Conservation (phyloP, 2,797 vertebrate genomes). For the Myotis findleyi region DNA sequence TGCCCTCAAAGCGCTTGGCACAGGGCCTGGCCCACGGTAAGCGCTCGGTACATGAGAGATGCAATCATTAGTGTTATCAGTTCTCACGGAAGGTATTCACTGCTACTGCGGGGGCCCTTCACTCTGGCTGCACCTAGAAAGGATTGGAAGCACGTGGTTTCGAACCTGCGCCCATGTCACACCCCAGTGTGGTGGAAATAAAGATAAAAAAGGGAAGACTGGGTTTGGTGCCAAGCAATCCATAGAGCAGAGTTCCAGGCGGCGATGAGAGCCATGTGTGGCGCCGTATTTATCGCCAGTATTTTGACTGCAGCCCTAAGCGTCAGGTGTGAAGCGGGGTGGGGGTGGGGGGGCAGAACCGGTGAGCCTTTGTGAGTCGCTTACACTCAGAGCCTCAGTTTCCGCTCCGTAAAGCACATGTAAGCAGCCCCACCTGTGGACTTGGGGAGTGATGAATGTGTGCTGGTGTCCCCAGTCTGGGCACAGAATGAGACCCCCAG, state of each 20-base stretch:
- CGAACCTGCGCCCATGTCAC: neutral
- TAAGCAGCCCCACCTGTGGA: neutral
- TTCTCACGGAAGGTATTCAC: neutral
- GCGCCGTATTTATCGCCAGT: neutral
- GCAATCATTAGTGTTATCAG: slow-evolving; percentile 8
- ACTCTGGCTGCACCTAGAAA: slow-evolving; percentile 44
- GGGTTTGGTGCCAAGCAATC: neutral
- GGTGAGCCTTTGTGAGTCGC: accelerated
- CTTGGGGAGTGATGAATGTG: neutral
- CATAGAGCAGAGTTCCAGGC: neutral
- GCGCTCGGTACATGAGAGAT: neutral
- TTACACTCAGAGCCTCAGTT: neutral
- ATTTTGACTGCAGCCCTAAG: neutral
- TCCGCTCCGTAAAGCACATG: neutral
- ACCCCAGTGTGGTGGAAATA: neutral
- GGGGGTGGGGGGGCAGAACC: no score
- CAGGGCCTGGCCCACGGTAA: neutral
- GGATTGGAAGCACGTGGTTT: slow-evolving; percentile 30
- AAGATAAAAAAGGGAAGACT: slow-evolving; percentile 35
- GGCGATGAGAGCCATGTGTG: neutral
- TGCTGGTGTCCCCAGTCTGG: neutral
- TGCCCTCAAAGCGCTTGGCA: neutral
- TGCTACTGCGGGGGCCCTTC: neutral
- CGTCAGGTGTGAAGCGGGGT: neutral
- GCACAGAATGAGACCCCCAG: neutral